Percentiles rank a stretch among this genome's conserved stretches.
Evolutionary conservation across 2,113 vertebrate genomes (phyloP).

Genomic region (Dipodomys merriami): DNA sequence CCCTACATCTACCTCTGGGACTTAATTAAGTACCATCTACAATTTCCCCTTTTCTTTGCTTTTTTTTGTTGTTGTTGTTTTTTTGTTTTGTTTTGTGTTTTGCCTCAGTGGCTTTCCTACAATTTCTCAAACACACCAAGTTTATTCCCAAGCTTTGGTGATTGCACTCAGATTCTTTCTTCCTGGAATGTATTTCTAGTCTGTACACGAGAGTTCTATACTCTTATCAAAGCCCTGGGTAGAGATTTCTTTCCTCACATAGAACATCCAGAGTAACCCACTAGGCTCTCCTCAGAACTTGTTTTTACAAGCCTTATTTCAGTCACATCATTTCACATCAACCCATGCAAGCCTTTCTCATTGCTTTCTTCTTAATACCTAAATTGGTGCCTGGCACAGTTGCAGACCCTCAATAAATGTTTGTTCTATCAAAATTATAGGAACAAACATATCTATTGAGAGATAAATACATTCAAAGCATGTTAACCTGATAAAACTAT

Average conservation of each 20-base stretch:
- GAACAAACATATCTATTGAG: background rate
- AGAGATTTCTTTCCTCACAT: slow-evolving; percentile 5
- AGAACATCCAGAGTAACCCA: background rate
- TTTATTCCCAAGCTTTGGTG: slow-evolving; percentile 30
- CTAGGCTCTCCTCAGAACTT: background rate
- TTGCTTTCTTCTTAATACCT: slow-evolving; percentile 20
- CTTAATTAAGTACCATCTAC: background rate
- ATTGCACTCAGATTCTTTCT: background rate
- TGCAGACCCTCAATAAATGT: background rate
- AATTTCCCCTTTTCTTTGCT: background rate
- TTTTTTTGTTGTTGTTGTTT: too few species aligned
- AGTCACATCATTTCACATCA: background rate
- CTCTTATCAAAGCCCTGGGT: background rate
- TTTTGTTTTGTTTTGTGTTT: background rate
- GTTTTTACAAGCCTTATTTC: slow-evolving; percentile 40
- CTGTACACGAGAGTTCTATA: background rate
- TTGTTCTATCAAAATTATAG: slow-evolving; percentile 28
- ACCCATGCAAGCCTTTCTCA: background rate
- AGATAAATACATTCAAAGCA: slow-evolving; percentile 3
- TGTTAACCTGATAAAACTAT: slow-evolving; percentile 23
- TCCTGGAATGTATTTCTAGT: background rate
- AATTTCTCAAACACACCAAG: background rate
- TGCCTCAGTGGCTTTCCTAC: background rate
- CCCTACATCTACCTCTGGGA: background rate
- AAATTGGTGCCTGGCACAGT: background rate